A percentile compares a stretch with the other conserved stretches of the same genome.
Conservation (phyloP, 2,113 vertebrate genomes). For the Misgurnus anguillicaudatus region DNA sequence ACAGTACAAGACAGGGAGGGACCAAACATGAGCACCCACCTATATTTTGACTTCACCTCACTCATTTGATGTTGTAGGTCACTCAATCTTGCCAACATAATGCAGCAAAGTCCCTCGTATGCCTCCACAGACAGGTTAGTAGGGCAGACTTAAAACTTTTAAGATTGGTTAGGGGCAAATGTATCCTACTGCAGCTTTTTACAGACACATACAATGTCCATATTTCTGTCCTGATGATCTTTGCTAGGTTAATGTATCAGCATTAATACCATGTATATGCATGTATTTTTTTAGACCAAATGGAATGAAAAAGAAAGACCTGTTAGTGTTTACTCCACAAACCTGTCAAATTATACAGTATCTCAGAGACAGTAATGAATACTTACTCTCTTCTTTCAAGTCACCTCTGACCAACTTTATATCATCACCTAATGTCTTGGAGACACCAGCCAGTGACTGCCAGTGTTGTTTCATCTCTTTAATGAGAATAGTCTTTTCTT, state of each 20-base stretch:
- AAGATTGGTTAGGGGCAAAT: constrained; percentile 13
- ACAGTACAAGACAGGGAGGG: constrained; percentile 4
- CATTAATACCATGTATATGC: too few relatives aligned
- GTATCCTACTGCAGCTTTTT: constrained; percentile 13
- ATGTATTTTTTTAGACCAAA: too few relatives aligned
- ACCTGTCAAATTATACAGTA: background rate
- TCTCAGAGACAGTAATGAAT: constrained; percentile 1
- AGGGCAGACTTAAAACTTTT: constrained; percentile 1
- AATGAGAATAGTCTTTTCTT: constrained; percentile 10
- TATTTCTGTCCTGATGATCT: background rate
- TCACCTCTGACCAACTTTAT: constrained; percentile 8
- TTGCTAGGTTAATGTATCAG: background rate
- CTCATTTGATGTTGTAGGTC: constrained; percentile 4
- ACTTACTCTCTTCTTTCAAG: constrained; percentile 6
- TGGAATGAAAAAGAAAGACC: too few relatives aligned
- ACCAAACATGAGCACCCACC: background rate
- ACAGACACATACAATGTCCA: background rate
- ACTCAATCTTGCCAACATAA: constrained; percentile 6
- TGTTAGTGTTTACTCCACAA: background rate
- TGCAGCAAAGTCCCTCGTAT: constrained; percentile 10
- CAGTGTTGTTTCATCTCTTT: constrained; percentile 13
- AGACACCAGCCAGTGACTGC: background rate
- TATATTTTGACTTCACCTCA: constrained; percentile 13
- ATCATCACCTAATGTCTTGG: constrained; percentile 4
- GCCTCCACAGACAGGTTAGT: constrained; percentile 6